Evolutionary conservation across 2,797 vertebrate species (phyloP).

Genomic region (Enteromius paludinosus): DNA sequence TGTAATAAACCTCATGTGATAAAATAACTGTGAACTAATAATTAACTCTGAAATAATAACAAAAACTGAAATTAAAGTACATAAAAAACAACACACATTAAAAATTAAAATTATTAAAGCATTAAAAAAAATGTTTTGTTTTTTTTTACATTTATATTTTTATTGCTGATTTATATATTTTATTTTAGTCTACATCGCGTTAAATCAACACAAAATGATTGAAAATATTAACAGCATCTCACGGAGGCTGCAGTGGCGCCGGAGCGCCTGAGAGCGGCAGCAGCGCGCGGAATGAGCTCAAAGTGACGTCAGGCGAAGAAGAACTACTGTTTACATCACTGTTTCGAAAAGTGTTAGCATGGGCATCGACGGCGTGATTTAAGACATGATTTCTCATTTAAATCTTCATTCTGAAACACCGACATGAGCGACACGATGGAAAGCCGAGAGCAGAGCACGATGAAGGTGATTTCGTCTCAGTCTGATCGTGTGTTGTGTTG

Average conservation of each 20-base stretch:
- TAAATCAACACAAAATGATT: too few species aligned
- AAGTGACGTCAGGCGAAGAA: background rate
- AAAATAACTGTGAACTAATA: background rate
- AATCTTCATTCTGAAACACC: conserved; percentile 22
- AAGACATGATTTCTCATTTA: conserved; percentile 33
- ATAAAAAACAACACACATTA: background rate
- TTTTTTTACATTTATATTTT: background rate
- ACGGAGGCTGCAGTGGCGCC: background rate
- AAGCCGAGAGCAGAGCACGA: conserved; percentile 74
- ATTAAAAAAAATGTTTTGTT: background rate
- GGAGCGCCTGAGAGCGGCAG: conserved; percentile 7
- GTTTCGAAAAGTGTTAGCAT: background rate
- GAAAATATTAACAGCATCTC: background rate
- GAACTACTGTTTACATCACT: background rate
- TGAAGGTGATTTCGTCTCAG: conserved; percentile 61
- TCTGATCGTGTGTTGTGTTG: background rate
- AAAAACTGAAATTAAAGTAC: too few species aligned
- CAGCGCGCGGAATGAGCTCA: background rate
- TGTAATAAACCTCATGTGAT: background rate
- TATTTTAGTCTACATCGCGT: background rate
- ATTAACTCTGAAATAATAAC: too few species aligned
- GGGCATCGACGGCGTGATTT: background rate
- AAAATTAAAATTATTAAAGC: background rate
- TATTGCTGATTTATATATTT: background rate
- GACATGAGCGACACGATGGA: conserved; percentile 79